These are phyloP conservation scores for Mionectes macconnelli DNA, from an alignment of 2,113 vertebrate genomes.

Conservation along the genomic window DNA sequence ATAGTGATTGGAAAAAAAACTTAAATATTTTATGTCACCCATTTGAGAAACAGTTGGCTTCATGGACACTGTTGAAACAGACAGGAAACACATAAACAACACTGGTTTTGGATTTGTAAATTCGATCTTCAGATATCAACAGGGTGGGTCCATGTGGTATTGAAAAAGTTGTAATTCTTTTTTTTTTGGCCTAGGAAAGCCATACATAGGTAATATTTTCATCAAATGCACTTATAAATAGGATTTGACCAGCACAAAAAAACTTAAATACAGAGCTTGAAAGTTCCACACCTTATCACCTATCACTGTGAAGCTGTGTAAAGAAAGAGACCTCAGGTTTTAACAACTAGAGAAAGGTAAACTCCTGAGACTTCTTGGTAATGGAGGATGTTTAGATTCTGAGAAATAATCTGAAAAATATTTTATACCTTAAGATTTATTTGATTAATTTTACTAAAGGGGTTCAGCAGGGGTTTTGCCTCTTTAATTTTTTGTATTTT, in stretches of 20 bases:
- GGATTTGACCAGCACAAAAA: background rate
- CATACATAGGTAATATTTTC: background rate
- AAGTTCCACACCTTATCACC: background rate
- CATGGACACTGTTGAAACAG: background rate
- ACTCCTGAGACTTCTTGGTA: background rate
- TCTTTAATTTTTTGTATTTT: background rate
- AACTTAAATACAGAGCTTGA: background rate
- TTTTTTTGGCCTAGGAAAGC: background rate
- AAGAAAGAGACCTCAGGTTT: background rate
- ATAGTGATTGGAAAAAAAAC: background rate
- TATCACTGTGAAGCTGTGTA: background rate
- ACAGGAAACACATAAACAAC: background rate
- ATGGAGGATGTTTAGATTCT: background rate
- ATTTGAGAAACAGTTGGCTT: background rate
- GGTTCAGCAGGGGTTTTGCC: background rate
- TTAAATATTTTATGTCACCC: background rate
- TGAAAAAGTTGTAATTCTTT: background rate
- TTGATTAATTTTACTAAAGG: background rate
- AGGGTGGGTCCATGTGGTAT: accelerated
- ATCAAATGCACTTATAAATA: background rate
- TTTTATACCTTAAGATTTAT: background rate
- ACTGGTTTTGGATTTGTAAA: background rate
- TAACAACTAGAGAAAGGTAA: background rate
- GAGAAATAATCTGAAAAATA: background rate
- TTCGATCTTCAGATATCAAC: background rate